Percentiles rank a stretch among this genome's conserved stretches.
Evolutionary conservation across 2,797 vertebrate genomes (phyloP).

Genomic region (Phrynocephalus vlangalii): DNA sequence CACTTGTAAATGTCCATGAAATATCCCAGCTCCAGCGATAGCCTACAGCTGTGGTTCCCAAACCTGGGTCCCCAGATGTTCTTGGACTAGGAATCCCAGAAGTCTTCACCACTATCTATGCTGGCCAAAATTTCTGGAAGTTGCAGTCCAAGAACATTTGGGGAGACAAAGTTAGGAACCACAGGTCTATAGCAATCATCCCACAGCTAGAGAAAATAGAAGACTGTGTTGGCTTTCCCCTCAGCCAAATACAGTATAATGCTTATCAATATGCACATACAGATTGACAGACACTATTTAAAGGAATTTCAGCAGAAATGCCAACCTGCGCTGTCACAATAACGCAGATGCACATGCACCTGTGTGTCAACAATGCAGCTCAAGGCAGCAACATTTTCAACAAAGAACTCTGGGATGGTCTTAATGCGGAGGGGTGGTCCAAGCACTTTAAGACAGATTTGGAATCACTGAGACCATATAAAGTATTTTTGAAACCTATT

Average conservation of each 20-base stretch:
- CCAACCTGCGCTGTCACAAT: constrained; percentile 41
- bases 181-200: no score
- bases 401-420: constrained; percentile 24
- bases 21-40: no score
- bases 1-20: not conserved
- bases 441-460: constrained; percentile 59
- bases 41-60: no score
- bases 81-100: no score
- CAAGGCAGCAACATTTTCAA: constrained; percentile 53
- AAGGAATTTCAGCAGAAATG: constrained; percentile 41
- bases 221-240: not conserved
- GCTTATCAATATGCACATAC: constrained; percentile 36
- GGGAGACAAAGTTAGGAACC: no score
- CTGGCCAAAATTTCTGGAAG: no score
- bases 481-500: constrained; percentile 39
- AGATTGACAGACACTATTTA: constrained; percentile 52
- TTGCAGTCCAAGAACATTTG: no score
- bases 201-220: not conserved
- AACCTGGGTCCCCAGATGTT: no score
- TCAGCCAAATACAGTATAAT: not conserved
- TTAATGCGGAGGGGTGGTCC: constrained; percentile 41
- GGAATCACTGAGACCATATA: constrained; percentile 28
- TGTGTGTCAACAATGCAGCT: constrained; percentile 56
- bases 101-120: no score
- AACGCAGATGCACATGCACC: constrained; percentile 59